phyloP scores from a whole-genome alignment of 2,113 vertebrate genomes.

The Thymallus thymallus region DNA sequence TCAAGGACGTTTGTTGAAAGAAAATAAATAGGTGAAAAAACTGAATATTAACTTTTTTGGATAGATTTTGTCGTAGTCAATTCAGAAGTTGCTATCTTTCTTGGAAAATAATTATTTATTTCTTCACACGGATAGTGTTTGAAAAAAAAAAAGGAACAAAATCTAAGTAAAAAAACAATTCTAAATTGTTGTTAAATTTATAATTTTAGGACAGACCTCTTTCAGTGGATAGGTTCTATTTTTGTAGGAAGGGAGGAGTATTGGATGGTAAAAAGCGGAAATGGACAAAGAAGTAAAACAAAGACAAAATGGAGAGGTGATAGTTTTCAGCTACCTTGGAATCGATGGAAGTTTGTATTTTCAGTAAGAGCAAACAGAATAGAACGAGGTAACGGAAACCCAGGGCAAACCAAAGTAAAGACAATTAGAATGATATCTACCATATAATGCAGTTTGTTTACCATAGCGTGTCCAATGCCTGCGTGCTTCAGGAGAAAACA shows the following conservation, averaged over 20 bases:
- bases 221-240: constrained; percentile 44
- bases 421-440: constrained; percentile 99
- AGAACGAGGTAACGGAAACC: constrained; percentile 77
- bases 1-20: constrained; percentile 26
- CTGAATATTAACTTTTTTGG: constrained; percentile 16
- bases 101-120: constrained; percentile 66
- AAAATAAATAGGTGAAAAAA: constrained; percentile 29
- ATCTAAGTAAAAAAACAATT: neutral
- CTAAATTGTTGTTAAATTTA: neutral
- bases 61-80: constrained; percentile 22
- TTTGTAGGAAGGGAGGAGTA: constrained; percentile 42
- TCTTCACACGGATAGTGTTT: constrained; percentile 68
- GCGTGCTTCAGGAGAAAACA: constrained; percentile 86
- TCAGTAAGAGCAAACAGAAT: constrained; percentile 78
- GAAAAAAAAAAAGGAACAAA: constrained; percentile 6
- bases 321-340: constrained; percentile 74
- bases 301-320: constrained; percentile 56
- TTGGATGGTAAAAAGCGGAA: constrained; percentile 56
- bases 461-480: constrained; percentile 99
- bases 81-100: constrained; percentile 36
- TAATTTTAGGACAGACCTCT: constrained; percentile 58
- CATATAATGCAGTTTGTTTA: constrained; percentile 99
- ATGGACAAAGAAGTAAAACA: constrained; percentile 58
- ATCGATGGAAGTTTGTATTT: constrained; percentile 73
- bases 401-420: constrained; percentile 86